Conservation (phyloP, 2,888 invertebrate species). For the Epinotia ramella region DNA sequence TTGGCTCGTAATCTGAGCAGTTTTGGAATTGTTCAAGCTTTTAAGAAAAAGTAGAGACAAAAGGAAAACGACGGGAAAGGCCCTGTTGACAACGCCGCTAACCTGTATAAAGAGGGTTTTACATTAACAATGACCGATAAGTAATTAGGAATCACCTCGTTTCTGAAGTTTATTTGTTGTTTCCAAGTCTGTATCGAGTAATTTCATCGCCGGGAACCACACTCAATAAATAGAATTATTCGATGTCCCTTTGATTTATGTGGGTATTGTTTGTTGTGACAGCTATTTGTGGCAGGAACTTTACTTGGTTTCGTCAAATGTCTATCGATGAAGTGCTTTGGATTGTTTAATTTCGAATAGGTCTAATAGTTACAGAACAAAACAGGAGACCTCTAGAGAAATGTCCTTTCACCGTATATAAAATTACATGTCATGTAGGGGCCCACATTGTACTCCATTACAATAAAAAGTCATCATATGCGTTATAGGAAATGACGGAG, state of each 20-base stretch:
- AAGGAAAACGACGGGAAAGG: slow-evolving; percentile 28
- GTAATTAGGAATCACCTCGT: slow-evolving; percentile 54
- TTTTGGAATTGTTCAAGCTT: slow-evolving; percentile 31
- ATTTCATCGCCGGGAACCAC: slow-evolving; percentile 18
- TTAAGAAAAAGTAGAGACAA: slow-evolving; percentile 31
- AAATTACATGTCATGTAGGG: slow-evolving; percentile 11
- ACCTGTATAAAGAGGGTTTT: slow-evolving; percentile 37
- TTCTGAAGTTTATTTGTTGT: slow-evolving; percentile 57
- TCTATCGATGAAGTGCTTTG: background rate
- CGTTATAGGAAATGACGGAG: slow-evolving; percentile 73
- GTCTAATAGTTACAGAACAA: background rate
- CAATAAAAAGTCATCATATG: slow-evolving; percentile 61
- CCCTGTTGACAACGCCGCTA: slow-evolving; percentile 22
- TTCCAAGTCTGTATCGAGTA: slow-evolving; percentile 60
- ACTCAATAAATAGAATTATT: slow-evolving; percentile 18
- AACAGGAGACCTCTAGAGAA: background rate
- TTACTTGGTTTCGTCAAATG: slow-evolving; percentile 12
- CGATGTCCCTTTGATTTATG: slow-evolving; percentile 27
- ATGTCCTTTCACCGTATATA: background rate
- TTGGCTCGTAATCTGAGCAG: slow-evolving; percentile 27
- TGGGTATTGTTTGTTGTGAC: slow-evolving; percentile 36
- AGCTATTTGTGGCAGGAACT: slow-evolving; percentile 21
- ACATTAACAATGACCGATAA: slow-evolving; percentile 43
- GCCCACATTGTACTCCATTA: slow-evolving; percentile 31
- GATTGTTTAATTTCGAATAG: background rate